These are phyloP conservation scores for Erebia aethiops DNA, from an alignment of 2,888 invertebrate genomes.

Conservation along the genomic window DNA sequence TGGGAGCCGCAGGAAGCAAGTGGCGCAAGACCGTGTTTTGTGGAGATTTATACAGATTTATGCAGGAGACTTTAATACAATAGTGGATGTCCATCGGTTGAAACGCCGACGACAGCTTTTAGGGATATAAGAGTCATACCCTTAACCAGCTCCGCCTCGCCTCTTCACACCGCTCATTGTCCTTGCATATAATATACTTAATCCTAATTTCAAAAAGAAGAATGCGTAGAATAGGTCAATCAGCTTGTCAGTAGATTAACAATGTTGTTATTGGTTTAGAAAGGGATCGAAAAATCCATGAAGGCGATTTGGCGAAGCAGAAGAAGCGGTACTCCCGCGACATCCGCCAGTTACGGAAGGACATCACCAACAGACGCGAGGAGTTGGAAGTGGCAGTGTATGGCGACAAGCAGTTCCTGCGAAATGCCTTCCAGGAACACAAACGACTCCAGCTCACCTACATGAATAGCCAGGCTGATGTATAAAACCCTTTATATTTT, in stretches of 20 bases:
- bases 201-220: too few relatives aligned
- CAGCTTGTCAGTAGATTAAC: neutral
- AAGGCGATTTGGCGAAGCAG: constrained; percentile 81
- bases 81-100: too few relatives aligned
- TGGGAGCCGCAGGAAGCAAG: too few relatives aligned
- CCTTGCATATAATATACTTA: too few relatives aligned
- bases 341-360: constrained; percentile 80
- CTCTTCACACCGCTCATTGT: too few relatives aligned
- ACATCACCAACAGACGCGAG: constrained; percentile 80
- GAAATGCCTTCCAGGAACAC: constrained; percentile 83
- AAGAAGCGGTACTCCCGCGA: constrained; percentile 78
- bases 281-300: constrained; percentile 84
- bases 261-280: constrained; percentile 5
- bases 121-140: too few relatives aligned
- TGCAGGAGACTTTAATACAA: too few relatives aligned
- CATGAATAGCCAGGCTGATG: constrained; percentile 77
- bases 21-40: too few relatives aligned
- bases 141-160: too few relatives aligned
- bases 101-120: too few relatives aligned
- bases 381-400: constrained; percentile 82
- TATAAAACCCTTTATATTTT: constrained; percentile 41
- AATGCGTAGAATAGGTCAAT: too few relatives aligned
- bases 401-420: constrained; percentile 84
- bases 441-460: constrained; percentile 83
- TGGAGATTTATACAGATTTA: too few relatives aligned